Base-by-base conservation (phyloP, 2,888 invertebrate species). In the Aleiodes testaceus region DNA sequence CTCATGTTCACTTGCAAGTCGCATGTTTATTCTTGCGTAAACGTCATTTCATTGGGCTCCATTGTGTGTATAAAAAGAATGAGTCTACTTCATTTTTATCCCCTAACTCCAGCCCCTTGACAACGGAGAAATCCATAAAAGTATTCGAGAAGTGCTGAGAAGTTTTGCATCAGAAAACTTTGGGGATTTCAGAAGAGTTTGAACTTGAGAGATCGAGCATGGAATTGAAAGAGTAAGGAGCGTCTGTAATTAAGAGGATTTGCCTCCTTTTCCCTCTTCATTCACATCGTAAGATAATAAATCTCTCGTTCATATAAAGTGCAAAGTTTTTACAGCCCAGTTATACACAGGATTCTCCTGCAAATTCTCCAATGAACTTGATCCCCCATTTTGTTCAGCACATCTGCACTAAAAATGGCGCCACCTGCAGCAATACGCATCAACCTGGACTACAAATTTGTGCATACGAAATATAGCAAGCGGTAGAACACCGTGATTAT, bases 1-100 rank as follows among this genome's bases (percentile, higher is more conserved):
- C 42, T 45, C 65, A 44, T 55, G 53, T 69, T 65, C 67, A 69
- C 66, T 69, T 73, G 72, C 72, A 72, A 77, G 72, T 73, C 66
- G 72, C 72, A 74, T 75, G 72, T 72, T 14, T 42, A 11, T 22
- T 50, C 26, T 42, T 30, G 50, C 2, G 42, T 63, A 22, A 45
- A 45, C 45, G 12, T n/a, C n/a, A n/a, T n/a, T n/a, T n/a, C n/a
- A n/a, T n/a, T n/a, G n/a, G n/a, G n/a, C n/a, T n/a, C n/a, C n/a
- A n/a, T n/a, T n/a, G n/a, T n/a, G n/a, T n/a, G n/a, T n/a, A n/a
- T n/a, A n/a, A 45, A 45, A 12, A 45, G 14, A 45, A 45, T 45
- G n/a, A n/a, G n/a, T n/a, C n/a, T n/a, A n/a, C 2, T 36, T 36
- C 36, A 22, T 22, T 26, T 30, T n/a, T n/a, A n/a, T n/a, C n/a